Conservation (phyloP, 2,888 invertebrate genomes). For the Prosopocoilus inquinatus region DNA sequence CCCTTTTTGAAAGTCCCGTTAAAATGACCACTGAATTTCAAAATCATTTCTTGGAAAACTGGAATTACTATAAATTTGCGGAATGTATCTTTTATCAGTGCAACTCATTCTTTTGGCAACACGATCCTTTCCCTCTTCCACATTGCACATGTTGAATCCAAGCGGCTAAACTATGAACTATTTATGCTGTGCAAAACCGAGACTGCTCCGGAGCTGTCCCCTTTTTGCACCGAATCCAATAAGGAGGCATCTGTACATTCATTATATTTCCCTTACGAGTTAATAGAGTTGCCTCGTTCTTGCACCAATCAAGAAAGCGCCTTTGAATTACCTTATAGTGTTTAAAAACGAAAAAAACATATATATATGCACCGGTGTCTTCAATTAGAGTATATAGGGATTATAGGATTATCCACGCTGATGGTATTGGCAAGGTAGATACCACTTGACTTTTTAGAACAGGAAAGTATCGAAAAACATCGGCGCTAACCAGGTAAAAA, state of each 20-base stretch:
- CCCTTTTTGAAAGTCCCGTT: conserved; percentile 1
- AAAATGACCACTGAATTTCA: conserved; percentile 3
- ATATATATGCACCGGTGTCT: too few relatives aligned
- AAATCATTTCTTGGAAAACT: conserved; percentile 8
- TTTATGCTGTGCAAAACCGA: conserved; percentile 10
- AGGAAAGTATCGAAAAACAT: too few relatives aligned
- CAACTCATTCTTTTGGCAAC: conserved; percentile 21
- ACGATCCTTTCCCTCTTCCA: neutral
- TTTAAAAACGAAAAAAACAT: too few relatives aligned
- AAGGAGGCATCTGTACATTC: neutral
- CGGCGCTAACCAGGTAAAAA: too few relatives aligned
- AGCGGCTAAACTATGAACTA: too few relatives aligned
- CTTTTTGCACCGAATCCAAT: neutral
- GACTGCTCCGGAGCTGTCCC: neutral
- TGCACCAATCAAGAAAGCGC: conserved; percentile 7
- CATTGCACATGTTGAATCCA: too few relatives aligned
- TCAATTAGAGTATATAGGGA: too few relatives aligned
- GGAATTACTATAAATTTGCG: conserved; percentile 17
- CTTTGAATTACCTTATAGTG: too few relatives aligned
- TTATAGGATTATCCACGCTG: too few relatives aligned
- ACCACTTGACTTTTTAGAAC: too few relatives aligned
- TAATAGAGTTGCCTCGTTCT: neutral
- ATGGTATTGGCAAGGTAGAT: too few relatives aligned
- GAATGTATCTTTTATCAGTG: conserved; percentile 5
- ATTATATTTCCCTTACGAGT: conserved; percentile 9